Percentiles rank a stretch among this genome's conserved stretches.
Conservation (phyloP, 2,888 invertebrate species). For the Autographa pulchrina region DNA sequence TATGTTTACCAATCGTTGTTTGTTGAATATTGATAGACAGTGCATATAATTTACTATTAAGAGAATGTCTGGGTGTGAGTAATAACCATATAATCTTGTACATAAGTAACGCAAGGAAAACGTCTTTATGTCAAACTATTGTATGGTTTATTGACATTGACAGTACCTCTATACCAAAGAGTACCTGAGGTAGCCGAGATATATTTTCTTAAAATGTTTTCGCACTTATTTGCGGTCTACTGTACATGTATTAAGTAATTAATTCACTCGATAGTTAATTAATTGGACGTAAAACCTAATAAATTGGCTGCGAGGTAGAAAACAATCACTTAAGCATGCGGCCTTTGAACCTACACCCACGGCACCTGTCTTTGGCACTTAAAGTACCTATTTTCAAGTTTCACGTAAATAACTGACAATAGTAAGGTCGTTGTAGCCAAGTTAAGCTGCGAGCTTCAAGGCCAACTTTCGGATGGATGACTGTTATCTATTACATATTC, state of each 20-base stretch:
- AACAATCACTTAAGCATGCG: slow-evolving; percentile 48
- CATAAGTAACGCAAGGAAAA: too few relatives aligned
- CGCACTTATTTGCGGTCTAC: not conserved
- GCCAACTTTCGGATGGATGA: not conserved
- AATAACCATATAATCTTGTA: too few relatives aligned
- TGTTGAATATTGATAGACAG: not conserved
- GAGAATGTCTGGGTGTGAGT: not conserved
- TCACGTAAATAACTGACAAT: not conserved
- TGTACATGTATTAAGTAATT: not conserved
- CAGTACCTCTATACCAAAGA: too few relatives aligned
- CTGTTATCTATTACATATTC: not conserved
- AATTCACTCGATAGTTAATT: slow-evolving; percentile 3
- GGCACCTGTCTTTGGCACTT: slow-evolving; percentile 14
- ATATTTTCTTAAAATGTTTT: not conserved
- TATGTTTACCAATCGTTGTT: not conserved
- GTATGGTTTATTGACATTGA: too few relatives aligned
- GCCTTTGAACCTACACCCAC: slow-evolving; percentile 38
- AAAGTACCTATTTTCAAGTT: slow-evolving; percentile 5
- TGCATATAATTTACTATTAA: not conserved
- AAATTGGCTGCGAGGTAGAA: slow-evolving; percentile 22
- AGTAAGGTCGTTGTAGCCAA: not conserved
- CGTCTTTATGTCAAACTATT: too few relatives aligned
- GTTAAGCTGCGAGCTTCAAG: not conserved
- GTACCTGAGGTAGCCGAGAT: too few relatives aligned
- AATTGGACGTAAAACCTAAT: not conserved